Conservation (phyloP, 2,797 vertebrate species). For the Syncerus caffer region DNA sequence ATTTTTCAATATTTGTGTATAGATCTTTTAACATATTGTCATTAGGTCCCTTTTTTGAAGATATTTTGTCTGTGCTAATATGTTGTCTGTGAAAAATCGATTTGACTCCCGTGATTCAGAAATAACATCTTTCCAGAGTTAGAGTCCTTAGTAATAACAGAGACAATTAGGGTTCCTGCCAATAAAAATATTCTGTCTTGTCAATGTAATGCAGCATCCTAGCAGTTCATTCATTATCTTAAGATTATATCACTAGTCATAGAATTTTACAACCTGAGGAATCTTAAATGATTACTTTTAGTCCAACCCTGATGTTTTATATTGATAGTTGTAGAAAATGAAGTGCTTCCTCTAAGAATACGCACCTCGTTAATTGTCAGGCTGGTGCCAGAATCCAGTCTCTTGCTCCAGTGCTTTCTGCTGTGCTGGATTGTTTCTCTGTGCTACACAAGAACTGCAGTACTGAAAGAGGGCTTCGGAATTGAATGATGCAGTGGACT, state of each 20-base stretch:
- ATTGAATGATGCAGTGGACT: not conserved
- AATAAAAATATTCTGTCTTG: not conserved
- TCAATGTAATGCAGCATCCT: not conserved
- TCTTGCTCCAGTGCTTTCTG: not conserved
- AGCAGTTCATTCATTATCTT: not conserved
- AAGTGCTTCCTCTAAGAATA: not conserved
- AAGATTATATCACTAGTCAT: not conserved
- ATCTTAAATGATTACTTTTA: not conserved
- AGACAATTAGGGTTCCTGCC: not conserved
- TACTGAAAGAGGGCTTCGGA: not conserved
- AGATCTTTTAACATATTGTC: not conserved
- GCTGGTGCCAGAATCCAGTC: not conserved
- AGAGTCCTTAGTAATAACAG: not conserved
- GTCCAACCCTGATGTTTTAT: not conserved
- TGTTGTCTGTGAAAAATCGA: not conserved
- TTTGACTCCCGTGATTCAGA: not conserved
- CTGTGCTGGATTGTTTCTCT: not conserved
- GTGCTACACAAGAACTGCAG: not conserved
- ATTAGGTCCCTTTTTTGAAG: not conserved
- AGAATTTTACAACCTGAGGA: not conserved
- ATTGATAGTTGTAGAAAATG: not conserved
- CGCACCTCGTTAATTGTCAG: not conserved
- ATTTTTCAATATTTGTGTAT: not conserved
- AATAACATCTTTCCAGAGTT: constrained; percentile 1
- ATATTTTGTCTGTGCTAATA: not conserved